A percentile compares a stretch with the other conserved stretches of the same genome.
phyloP scores from a whole-genome alignment of 2,797 vertebrate species.

The Notoglanidium macrostoma region DNA sequence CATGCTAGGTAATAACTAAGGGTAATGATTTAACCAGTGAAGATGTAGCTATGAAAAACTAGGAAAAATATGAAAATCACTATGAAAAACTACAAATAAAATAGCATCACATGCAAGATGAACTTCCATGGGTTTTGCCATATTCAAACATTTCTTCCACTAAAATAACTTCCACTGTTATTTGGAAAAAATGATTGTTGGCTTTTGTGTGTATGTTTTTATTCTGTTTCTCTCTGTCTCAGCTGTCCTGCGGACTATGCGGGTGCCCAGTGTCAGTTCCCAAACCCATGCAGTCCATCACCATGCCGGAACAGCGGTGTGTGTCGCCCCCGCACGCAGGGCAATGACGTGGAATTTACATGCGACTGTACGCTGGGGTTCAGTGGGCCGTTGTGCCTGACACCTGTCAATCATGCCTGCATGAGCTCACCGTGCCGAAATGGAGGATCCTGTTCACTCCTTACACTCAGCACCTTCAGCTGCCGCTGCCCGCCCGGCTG shows the following conservation, averaged over 20 bases:
- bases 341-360: slow-evolving; percentile 76
- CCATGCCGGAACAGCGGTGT: slow-evolving; percentile 89
- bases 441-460: slow-evolving; percentile 88
- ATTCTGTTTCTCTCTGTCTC: slow-evolving; percentile 24
- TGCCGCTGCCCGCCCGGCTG: slow-evolving; percentile 92
- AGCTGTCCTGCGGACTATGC: slow-evolving; percentile 83
- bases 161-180: background rate
- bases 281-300: slow-evolving; percentile 85
- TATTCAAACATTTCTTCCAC: background rate
- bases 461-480: slow-evolving; percentile 80
- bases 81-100: background rate
- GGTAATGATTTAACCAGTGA: background rate
- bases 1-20: background rate
- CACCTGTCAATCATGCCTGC: slow-evolving; percentile 87
- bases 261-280: slow-evolving; percentile 86
- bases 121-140: background rate
- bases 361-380: slow-evolving; percentile 88
- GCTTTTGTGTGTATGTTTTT: slow-evolving; percentile 4
- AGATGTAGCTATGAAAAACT: background rate
- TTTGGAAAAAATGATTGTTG: background rate
- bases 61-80: too few relatives aligned
- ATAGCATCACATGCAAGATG: background rate
- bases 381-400: slow-evolving; percentile 89
- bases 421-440: slow-evolving; percentile 90
- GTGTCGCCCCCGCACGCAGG: slow-evolving; percentile 76